Conservation (phyloP, 2,113 vertebrate genomes). For the Orthonyx spaldingii region DNA sequence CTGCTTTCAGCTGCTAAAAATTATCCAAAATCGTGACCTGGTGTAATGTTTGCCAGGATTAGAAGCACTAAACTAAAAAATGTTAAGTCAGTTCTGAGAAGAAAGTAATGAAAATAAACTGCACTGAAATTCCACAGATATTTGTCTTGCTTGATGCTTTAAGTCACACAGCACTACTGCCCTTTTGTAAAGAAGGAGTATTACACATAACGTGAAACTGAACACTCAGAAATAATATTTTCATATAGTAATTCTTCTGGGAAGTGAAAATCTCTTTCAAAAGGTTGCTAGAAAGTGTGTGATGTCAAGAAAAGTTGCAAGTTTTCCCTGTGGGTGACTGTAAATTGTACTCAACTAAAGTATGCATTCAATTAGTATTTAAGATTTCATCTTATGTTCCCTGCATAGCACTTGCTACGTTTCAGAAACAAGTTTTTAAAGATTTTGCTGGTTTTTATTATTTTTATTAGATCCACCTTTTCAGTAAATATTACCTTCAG, state of each 20-base stretch:
- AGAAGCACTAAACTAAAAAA: neutral
- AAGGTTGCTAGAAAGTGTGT: neutral
- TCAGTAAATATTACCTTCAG: neutral
- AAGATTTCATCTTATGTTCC: neutral
- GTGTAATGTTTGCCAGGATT: neutral
- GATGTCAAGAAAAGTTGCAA: neutral
- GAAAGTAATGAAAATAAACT: neutral
- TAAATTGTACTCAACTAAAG: neutral
- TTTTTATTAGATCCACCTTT: neutral
- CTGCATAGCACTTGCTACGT: neutral
- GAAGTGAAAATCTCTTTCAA: neutral
- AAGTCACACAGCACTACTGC: neutral
- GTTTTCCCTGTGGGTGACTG: neutral
- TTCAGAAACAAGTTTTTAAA: neutral
- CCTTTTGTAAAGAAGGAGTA: neutral
- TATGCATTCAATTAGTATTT: neutral
- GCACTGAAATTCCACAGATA: neutral
- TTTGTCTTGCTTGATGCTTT: neutral
- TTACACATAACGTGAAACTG: accelerated
- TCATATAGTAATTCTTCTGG: neutral
- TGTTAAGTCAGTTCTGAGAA: neutral
- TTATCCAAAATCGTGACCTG: neutral
- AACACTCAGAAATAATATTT: neutral
- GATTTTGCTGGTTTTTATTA: neutral
- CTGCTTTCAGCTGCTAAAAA: neutral